Percentiles rank a stretch among this genome's conserved stretches.
Conservation (phyloP, 2,113 vertebrate species). For the Paradoxurus hermaphroditus region DNA sequence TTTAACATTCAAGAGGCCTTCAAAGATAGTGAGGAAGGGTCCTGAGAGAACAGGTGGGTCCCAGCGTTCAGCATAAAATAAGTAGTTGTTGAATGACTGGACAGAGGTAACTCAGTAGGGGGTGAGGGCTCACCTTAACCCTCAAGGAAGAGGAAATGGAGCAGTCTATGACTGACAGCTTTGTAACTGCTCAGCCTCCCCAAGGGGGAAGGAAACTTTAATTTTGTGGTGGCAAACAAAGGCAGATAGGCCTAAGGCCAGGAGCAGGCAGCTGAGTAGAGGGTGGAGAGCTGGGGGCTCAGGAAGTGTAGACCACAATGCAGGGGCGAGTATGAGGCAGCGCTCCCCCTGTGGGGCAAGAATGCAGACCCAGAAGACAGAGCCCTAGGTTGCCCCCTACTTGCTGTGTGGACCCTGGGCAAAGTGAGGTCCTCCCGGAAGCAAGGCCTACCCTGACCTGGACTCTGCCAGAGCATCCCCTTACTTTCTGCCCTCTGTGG, state of each 20-base stretch:
- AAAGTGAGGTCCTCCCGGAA: neutral
- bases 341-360: fast-evolving
- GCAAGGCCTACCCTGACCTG: neutral
- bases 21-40: neutral
- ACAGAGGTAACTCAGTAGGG: neutral
- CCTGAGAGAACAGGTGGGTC: neutral
- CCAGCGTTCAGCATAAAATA: neutral
- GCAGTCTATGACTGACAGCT: neutral
- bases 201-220: neutral
- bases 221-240: neutral
- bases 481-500: neutral
- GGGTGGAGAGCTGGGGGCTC: too few relatives aligned
- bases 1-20: neutral
- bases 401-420: neutral
- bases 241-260: neutral
- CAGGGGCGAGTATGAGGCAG: neutral
- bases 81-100: neutral
- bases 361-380: fast-evolving
- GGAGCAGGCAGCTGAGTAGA: neutral
- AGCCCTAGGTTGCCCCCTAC: neutral
- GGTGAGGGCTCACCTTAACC: neutral
- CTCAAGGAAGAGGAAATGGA: neutral
- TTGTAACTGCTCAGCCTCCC: neutral
- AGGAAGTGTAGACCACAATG: neutral
- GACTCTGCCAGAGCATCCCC: neutral